Conservation (phyloP, 2,888 invertebrate genomes). For the Scaptomyza reducta region DNA sequence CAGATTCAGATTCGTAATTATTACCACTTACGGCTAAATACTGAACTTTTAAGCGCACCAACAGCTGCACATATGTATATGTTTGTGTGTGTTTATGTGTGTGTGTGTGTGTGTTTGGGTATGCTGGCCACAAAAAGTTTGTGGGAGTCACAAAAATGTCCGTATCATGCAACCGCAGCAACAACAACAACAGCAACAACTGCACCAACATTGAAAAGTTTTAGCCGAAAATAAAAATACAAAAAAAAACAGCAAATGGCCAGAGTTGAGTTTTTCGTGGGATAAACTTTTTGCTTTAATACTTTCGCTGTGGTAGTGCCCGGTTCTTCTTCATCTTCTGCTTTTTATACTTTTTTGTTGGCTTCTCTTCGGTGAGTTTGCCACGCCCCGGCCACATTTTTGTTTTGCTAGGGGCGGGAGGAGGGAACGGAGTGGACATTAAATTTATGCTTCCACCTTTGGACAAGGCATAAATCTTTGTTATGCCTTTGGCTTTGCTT, state of each 20-base stretch:
- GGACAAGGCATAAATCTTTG: constrained; percentile 71
- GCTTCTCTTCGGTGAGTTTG: constrained; percentile 24
- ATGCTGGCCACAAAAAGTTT: constrained; percentile 47
- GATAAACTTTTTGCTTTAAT: constrained; percentile 72
- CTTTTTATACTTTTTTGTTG: constrained; percentile 5
- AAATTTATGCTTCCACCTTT: constrained; percentile 67
- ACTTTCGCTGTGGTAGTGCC: constrained; percentile 44
- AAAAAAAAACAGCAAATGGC: constrained; percentile 16
- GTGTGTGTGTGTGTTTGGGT: constrained; percentile 21
- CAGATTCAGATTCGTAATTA: constrained; percentile 66
- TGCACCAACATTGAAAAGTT: constrained; percentile 58
- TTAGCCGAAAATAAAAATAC: constrained; percentile 34
- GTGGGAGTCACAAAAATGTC: constrained; percentile 61
- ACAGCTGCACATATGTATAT: constrained; percentile 4
- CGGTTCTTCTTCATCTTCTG: constrained; percentile 17
- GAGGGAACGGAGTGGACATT: constrained; percentile 33
- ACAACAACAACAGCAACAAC: constrained; percentile 38
- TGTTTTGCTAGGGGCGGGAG: constrained; percentile 24
- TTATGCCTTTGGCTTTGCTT: constrained; percentile 49
- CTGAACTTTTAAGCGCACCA: constrained; percentile 40
- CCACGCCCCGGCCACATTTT: constrained; percentile 28
- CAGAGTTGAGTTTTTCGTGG: constrained; percentile 48
- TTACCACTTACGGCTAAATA: constrained; percentile 80
- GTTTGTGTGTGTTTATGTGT: constrained; percentile 17
- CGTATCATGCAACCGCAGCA: constrained; percentile 70